phyloP scores from a whole-genome alignment of 2,888 invertebrate species.

The Pollenia amentaria region DNA sequence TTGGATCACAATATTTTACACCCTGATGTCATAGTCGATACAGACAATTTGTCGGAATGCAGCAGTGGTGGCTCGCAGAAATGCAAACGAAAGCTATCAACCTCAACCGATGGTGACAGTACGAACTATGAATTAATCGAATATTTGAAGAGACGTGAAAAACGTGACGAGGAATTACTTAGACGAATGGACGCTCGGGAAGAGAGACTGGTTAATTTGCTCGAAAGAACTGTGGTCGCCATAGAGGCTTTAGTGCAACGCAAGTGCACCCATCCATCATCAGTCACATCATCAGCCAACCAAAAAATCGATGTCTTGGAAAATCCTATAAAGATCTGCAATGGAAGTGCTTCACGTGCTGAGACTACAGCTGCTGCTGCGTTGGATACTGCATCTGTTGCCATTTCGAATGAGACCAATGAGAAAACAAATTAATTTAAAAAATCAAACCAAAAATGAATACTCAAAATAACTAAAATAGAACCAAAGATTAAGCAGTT shows the following conservation, averaged over 20 bases:
- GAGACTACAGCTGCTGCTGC: slow-evolving; percentile 35
- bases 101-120: slow-evolving; percentile 84
- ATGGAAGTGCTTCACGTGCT: slow-evolving; percentile 21
- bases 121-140: slow-evolving; percentile 84
- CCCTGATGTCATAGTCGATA: slow-evolving; percentile 84
- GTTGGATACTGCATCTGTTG: background rate
- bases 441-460: slow-evolving; percentile 48
- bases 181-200: slow-evolving; percentile 84
- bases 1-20: slow-evolving; percentile 83
- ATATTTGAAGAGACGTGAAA: slow-evolving; percentile 84
- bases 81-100: slow-evolving; percentile 83
- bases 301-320: slow-evolving; percentile 39
- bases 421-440: slow-evolving; percentile 42
- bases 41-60: slow-evolving; percentile 83
- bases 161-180: slow-evolving; percentile 83
- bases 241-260: slow-evolving; percentile 82
- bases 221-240: slow-evolving; percentile 84
- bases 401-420: slow-evolving; percentile 29
- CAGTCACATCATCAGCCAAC: background rate
- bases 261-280: slow-evolving; percentile 48
- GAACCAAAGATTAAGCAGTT: slow-evolving; percentile 70
- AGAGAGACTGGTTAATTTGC: slow-evolving; percentile 82
- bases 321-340: slow-evolving; percentile 29
- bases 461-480: slow-evolving; percentile 69
- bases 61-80: slow-evolving; percentile 79